Percentiles rank a stretch among this genome's conserved stretches.
Evolutionary conservation across 2,113 vertebrate species (phyloP).

Genomic region (Labeo rohita): DNA sequence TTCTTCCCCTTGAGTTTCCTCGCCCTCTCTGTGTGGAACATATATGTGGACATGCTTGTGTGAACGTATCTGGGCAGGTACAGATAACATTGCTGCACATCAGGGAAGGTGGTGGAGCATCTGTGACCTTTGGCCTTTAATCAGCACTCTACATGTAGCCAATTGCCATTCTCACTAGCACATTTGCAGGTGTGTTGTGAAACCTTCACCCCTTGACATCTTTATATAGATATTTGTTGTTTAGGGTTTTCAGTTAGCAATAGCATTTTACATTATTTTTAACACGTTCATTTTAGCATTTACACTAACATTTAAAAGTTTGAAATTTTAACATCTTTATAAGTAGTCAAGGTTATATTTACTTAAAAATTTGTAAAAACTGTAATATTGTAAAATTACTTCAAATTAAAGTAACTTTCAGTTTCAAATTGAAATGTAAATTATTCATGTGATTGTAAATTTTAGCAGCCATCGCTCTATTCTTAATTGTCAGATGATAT

Average conservation of each 20-base stretch:
- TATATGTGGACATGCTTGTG: background rate
- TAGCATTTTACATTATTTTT: background rate
- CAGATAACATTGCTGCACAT: background rate
- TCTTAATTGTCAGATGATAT: background rate
- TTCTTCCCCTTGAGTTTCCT: background rate
- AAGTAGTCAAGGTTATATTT: background rate
- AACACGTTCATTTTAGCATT: background rate
- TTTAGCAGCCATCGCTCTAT: background rate
- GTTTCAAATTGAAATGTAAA: background rate
- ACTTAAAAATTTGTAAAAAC: background rate
- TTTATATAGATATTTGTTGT: background rate
- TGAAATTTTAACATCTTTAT: background rate
- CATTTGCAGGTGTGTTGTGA: background rate
- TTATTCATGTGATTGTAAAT: background rate
- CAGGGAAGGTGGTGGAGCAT: slow-evolving; percentile 43
- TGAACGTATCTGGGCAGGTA: background rate
- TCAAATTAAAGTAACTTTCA: background rate
- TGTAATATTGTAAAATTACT: background rate
- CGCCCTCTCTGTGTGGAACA: background rate
- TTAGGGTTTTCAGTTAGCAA: background rate
- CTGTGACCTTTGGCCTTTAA: slow-evolving; percentile 56
- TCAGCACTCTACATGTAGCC: background rate
- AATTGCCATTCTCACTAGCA: background rate
- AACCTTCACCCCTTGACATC: background rate
- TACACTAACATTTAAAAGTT: background rate